These are phyloP conservation scores for Drosophila funebris DNA, from an alignment of 1,140 invertebrate genomes.

Conservation along the genomic window DNA sequence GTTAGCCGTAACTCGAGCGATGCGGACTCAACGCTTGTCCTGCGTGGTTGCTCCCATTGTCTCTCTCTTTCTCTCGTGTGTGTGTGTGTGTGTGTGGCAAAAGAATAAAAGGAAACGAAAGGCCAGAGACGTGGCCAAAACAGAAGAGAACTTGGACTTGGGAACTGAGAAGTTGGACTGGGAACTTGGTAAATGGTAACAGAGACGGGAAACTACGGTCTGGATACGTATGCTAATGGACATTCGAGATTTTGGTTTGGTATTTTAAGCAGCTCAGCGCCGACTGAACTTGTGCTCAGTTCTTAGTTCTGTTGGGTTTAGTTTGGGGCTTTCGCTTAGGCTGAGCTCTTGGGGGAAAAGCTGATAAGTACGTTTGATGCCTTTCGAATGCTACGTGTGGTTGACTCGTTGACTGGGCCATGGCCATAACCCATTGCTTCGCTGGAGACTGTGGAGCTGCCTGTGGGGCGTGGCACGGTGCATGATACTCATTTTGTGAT, in stretches of 20 bases:
- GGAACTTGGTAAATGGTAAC: not conserved
- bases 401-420: constrained; percentile 26
- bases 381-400: constrained; percentile 76
- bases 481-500: constrained; percentile 82
- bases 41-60: constrained; percentile 30
- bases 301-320: constrained; percentile 32
- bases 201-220: not conserved
- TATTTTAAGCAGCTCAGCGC: constrained; percentile 77
- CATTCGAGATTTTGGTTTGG: constrained; percentile 82
- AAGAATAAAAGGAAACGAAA: constrained; percentile 41
- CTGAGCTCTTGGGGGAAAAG: constrained; percentile 63
- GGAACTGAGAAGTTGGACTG: not conserved
- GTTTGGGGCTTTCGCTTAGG: constrained; percentile 30
- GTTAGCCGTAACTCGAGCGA: constrained; percentile 30
- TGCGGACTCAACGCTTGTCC: constrained; percentile 26
- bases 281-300: not conserved
- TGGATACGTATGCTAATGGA: constrained; percentile 79
- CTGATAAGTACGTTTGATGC: constrained; percentile 82
- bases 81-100: constrained; percentile 18
- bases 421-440: constrained; percentile 31
- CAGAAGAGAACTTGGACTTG: not conserved
- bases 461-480: not conserved
- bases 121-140: constrained; percentile 42
- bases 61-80: not conserved
- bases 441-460: not conserved